Conservation (phyloP, 2,888 invertebrate genomes). For the Autographa gamma region DNA sequence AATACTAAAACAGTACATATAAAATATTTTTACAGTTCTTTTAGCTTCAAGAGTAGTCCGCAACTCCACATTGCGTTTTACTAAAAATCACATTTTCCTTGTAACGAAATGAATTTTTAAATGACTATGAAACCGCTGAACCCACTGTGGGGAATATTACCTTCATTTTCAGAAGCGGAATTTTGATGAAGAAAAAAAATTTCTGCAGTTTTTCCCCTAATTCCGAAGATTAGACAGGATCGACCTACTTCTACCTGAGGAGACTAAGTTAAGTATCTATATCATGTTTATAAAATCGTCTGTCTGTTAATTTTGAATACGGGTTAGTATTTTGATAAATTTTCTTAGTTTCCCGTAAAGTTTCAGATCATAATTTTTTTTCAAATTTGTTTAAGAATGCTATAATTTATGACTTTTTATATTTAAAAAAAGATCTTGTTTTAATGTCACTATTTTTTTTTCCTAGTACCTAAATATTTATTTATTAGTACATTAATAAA, state of each 20-base stretch:
- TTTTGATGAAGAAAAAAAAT: constrained; percentile 39
- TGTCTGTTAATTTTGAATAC: constrained; percentile 1
- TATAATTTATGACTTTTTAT: too few relatives aligned
- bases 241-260: constrained; percentile 9
- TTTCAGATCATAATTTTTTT: too few relatives aligned
- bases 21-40: constrained; percentile 10
- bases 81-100: constrained; percentile 49
- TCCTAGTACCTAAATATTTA: too few relatives aligned
- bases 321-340: too few relatives aligned
- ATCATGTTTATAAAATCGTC: not conserved
- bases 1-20: not conserved
- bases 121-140: constrained; percentile 44
- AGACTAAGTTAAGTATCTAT: not conserved
- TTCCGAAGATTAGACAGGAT: constrained; percentile 27
- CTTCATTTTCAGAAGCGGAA: constrained; percentile 32
- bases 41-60: constrained; percentile 17
- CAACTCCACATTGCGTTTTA: constrained; percentile 40
- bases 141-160: constrained; percentile 37
- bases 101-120: constrained; percentile 51
- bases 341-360: too few relatives aligned
- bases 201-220: constrained; percentile 18
- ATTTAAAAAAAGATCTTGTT: too few relatives aligned
- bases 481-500: too few relatives aligned
- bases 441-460: too few relatives aligned
- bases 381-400: too few relatives aligned